Base-by-base conservation (phyloP, 2,888 invertebrate genomes). In the Pachymerium ferrugineum region DNA sequence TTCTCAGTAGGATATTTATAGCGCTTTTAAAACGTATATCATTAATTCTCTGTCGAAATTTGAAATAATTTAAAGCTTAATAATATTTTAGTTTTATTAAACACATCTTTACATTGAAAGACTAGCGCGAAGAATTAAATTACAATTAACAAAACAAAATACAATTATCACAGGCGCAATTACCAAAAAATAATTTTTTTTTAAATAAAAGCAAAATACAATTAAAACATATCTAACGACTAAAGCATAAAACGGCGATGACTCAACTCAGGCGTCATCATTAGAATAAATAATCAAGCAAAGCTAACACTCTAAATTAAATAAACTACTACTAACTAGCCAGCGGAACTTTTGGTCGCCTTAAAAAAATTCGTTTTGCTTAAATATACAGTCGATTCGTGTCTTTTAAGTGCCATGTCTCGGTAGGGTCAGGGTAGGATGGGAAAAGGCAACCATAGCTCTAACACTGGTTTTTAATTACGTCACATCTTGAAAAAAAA, bases 341-440 rank as follows among this genome's bases (percentile, higher is more conserved):
- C 47, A 22, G 47, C 47, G 47, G 22, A 54, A 22, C 47, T 54
- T 54, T 54, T 54, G 47, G 47, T 54, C 16, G 47, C 47, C 47
- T 19, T 54, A 54, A 54, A 22, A 22, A 54, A 54, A 54, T 54
- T 54, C 47, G 47, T 54, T 54, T 19, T 54, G 47, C 47, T 54
- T 54, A 54, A 54, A 54, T 54, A 54, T 54, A 54, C 47, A 54
- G 19, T 54, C 47, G 47, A 54, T 54, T 54, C 47, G 22, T 54
- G n/a, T n/a, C n/a, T n/a, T n/a, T n/a, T n/a, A 19, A 54, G 47
- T 54, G 47, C 47, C 47, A 54, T 54, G 47, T 54, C 19, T n/a
- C 47, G 19, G 19, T 10, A 54, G 19, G 19, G 47, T 54, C n/a
- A n/a, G n/a, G n/a, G n/a, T n/a, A n/a, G n/a, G n/a, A n/a, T n/a